Evolutionary conservation across 92 coral and sea anemone genomes (phyloP).

Genomic region (Siderastrea radians): DNA sequence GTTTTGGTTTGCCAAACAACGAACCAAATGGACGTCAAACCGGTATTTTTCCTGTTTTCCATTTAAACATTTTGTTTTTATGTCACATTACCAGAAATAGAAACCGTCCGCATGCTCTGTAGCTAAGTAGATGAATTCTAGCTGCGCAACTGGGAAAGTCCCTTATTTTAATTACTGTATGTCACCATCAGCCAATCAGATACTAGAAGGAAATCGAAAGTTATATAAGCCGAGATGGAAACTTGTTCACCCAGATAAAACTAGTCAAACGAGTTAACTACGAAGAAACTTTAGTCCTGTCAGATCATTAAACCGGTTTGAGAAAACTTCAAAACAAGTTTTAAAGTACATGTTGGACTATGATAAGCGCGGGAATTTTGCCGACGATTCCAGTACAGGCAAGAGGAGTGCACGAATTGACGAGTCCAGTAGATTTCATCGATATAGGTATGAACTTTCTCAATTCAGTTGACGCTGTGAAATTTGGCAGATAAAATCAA

Average conservation of each 20-base stretch:
- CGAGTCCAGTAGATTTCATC: background rate
- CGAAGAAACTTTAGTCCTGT: background rate
- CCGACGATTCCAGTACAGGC: background rate
- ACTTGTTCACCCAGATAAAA: background rate
- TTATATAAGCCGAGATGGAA: constrained; percentile 5
- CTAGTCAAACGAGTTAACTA: constrained; percentile 26
- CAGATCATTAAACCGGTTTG: constrained; percentile 15
- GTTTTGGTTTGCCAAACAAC: background rate
- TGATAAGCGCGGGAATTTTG: background rate
- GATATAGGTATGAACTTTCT: constrained; percentile 17
- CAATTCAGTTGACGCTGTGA: background rate
- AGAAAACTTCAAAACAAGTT: constrained; percentile 13
- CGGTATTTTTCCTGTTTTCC: background rate
- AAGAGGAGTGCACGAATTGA: background rate
- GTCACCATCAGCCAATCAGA: constrained; percentile 5
- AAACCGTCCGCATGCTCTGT: background rate
- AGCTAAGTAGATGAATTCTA: background rate
- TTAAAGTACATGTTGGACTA: background rate
- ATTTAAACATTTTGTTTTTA: background rate
- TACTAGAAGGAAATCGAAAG: background rate
- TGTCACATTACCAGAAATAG: background rate
- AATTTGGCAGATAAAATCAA: background rate
- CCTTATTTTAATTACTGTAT: background rate
- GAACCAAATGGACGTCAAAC: background rate
- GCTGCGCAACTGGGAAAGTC: constrained; percentile 14